Base-by-base conservation (phyloP, 2,888 invertebrate species). In the Idaea dimidiata region DNA sequence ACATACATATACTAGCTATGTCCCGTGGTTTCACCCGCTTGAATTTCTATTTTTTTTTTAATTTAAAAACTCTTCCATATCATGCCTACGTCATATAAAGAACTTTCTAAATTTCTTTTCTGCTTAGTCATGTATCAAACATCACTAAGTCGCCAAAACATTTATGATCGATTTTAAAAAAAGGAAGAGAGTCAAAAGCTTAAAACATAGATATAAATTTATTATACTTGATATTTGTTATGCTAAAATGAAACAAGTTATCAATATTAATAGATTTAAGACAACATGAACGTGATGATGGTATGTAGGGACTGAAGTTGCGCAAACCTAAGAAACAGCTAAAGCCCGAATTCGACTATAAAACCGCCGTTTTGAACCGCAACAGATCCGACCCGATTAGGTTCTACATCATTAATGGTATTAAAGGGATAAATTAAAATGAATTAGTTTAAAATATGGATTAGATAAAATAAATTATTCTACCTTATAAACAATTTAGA, bases 331-430 rank as follows among this genome's bases (percentile, higher is more conserved):
- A 67, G 72, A 66, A 64, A 65, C 24, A 24, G 24, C 24, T 59
- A 67, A 72, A 74, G 71, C 65, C 67, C 71, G 71, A 68, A 67
- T 68, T 72, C 69, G 65, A 72, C 72, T 78, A 78, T 76, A 73
- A 74, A 77, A 74, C 72, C 55, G 62, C 66, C 73, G 72, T 76
- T 76, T 74, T 74, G 76, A 75, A 72, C 68, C 72, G 62, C 67
- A 57, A 63, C 61, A 66, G 67, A 64, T 57, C 63, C 57, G 32
- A 54, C 66, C 69, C 69, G 60, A 43, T 43, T 43, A 64, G 70
- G 73, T 73, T 74, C 69, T 73, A 67, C 65, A 77, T 69, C 63
- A 59, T 68, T 68, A 62, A 60, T 60, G 43, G 63, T 68, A 66
- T 60, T 69, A 66, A 58, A 14, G 57, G 72, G 73, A 79, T 74